Percentiles rank a stretch among this genome's conserved stretches.
Evolutionary conservation across 2,888 invertebrate species (phyloP).

Genomic region (Slavum lentiscoides): DNA sequence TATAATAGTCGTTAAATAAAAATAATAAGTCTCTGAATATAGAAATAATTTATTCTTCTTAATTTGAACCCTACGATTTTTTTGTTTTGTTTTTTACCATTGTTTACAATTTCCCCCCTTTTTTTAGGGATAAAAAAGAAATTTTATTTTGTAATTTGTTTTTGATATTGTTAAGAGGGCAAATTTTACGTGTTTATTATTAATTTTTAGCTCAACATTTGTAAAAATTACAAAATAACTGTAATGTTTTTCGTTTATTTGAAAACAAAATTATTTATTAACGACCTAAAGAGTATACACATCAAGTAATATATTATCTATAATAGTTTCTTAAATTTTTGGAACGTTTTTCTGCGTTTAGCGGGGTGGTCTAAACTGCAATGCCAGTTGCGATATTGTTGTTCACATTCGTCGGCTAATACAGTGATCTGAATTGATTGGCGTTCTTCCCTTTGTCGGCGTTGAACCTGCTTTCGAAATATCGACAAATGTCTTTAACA

Average conservation of each 20-base stretch:
- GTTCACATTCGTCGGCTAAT: background rate
- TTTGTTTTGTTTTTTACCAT: background rate
- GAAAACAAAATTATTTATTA: conserved; percentile 39
- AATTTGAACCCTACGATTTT: background rate
- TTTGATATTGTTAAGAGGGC: conserved; percentile 34
- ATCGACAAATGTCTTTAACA: conserved; percentile 46
- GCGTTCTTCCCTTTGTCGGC: conserved; percentile 3
- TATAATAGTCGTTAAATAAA: conserved; percentile 32
- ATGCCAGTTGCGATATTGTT: background rate
- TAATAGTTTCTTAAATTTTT: conserved; percentile 49
- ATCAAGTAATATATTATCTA: conserved; percentile 41
- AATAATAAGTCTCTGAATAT: background rate
- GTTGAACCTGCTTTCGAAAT: conserved; percentile 31
- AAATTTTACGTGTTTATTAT: conserved; percentile 27
- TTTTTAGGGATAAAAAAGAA: background rate
- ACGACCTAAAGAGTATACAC: conserved; percentile 46
- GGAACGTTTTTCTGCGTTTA: conserved; percentile 22
- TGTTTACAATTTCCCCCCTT: conserved; percentile 20
- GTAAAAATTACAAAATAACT: conserved; percentile 23
- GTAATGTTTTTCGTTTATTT: conserved; percentile 38
- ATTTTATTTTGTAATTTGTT: conserved; percentile 21
- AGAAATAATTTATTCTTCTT: conserved; percentile 25
- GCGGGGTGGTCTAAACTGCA: background rate
- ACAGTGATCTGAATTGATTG: conserved; percentile 34
- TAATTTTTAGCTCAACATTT: conserved; percentile 41